Conservation (phyloP, 2,797 vertebrate genomes). For the Falco biarmicus region DNA sequence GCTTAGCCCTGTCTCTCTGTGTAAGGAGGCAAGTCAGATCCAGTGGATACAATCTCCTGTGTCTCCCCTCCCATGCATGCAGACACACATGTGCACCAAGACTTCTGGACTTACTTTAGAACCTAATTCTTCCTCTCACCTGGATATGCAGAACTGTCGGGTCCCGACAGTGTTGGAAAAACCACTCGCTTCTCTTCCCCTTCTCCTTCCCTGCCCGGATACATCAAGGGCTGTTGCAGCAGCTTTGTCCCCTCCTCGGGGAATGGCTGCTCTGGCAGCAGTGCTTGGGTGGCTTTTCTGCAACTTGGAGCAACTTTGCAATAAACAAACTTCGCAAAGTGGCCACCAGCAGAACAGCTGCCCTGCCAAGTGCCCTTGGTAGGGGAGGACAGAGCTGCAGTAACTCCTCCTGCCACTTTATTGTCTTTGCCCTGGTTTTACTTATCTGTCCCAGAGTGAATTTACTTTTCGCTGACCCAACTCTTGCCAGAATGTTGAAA, state of each 20-base stretch:
- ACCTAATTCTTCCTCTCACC: not conserved
- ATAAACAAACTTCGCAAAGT: not conserved
- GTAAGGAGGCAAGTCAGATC: not conserved
- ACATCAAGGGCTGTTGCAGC: not conserved
- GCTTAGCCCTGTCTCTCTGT: not conserved
- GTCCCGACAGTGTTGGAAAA: not conserved
- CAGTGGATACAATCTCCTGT: fast-evolving
- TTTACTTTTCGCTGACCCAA: not conserved
- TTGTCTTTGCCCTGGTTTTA: not conserved
- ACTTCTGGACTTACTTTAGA: not conserved
- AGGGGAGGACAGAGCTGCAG: not conserved
- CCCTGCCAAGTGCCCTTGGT: not conserved
- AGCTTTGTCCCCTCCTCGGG: not conserved
- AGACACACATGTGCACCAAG: not conserved
- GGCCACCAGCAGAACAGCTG: not conserved
- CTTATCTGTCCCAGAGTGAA: not conserved
- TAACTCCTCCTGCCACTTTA: not conserved
- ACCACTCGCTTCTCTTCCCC: not conserved
- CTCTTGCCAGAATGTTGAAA: not conserved
- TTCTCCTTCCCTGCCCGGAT: not conserved
- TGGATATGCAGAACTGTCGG: not conserved
- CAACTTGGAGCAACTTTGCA: not conserved
- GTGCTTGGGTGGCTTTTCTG: not conserved
- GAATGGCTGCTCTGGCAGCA: not conserved
- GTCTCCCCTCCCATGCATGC: not conserved